These are phyloP conservation scores for Pogonocherus hispidulus DNA, from an alignment of 2,888 invertebrate genomes.

Conservation along the genomic window DNA sequence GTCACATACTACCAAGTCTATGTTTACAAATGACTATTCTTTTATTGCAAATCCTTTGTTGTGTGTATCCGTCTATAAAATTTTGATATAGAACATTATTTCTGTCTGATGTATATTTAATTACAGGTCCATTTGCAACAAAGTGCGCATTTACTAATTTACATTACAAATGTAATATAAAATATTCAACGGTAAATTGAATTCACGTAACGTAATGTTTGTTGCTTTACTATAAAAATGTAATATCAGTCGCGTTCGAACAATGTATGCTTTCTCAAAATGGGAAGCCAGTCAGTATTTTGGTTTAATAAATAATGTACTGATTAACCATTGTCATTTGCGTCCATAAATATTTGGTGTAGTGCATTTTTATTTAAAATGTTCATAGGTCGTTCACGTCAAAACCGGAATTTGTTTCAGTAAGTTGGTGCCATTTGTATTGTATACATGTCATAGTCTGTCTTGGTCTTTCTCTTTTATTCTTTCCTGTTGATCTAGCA, in stretches of 20 bases:
- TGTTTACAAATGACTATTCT: background rate
- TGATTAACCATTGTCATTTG: conserved; percentile 2
- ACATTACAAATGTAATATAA: conserved; percentile 27
- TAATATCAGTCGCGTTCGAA: background rate
- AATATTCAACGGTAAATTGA: conserved; percentile 32
- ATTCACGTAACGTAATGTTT: conserved; percentile 9
- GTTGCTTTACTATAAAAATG: conserved; percentile 5
- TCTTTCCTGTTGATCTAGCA: too few species aligned
- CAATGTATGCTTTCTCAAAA: background rate
- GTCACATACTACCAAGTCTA: background rate
- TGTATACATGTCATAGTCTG: too few species aligned
- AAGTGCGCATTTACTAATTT: conserved; percentile 22
- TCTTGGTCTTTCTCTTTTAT: too few species aligned
- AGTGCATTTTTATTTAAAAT: background rate
- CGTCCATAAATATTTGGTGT: background rate
- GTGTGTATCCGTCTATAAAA: background rate
- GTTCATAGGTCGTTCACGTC: too few species aligned
- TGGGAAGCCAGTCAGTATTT: background rate
- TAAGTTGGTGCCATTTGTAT: too few species aligned
- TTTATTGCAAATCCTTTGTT: background rate
- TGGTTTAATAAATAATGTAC: background rate
- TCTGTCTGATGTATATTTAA: conserved; percentile 24
- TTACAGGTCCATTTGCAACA: conserved; percentile 29
- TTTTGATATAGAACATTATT: background rate
- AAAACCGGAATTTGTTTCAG: too few species aligned